Base-by-base conservation (phyloP, 2,888 invertebrate species). In the Gnatocerus cornutus region DNA sequence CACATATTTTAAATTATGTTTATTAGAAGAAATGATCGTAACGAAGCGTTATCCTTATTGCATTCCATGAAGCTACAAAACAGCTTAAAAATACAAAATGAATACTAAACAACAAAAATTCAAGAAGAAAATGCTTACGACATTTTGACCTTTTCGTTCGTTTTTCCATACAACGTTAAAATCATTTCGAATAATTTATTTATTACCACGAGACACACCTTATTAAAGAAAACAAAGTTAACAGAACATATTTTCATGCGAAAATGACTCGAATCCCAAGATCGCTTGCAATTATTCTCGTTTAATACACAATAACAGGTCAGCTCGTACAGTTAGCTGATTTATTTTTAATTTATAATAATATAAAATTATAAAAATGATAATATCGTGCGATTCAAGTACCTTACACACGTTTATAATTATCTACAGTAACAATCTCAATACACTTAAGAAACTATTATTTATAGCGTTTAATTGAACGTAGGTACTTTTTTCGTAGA, bases 1-100 rank as follows among this genome's bases (percentile, higher is more conserved):
- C 79, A 78, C 78, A 81, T 81, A 79, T 79, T 80, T 79, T 77
- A 80, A 80, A 80, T 81, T 81, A 81, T 78, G 78, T 79, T 81
- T 81, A 81, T 81, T 81, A 80, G 80, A 76, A 56, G 72, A 50
- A 68, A 59, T 58, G 68, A 66, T 65, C 66, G 61, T 59, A 55
- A 55, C 50, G 62, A 62, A 62, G 30, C 61, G 46, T 61, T 61
- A 61, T 16, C 21, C 16, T 8, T 37, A 50, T 50, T 33, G 50
- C 50, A 16, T 30, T 21, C 21, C 21, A 21, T 21, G 10, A 21
- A 1, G 21, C 21, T 21, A 21, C 21, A 21, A n/a, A 21, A 21
- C 21, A 21, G 5, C 39, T 39, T 39, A n/a, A 39, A 39, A 39
- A 39, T 39, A n/a, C 39, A 39, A 39, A 39, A 39, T 39, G 9